These are phyloP conservation scores for Amiota communis DNA, from an alignment of 2,888 invertebrate genomes.

Conservation along the genomic window DNA sequence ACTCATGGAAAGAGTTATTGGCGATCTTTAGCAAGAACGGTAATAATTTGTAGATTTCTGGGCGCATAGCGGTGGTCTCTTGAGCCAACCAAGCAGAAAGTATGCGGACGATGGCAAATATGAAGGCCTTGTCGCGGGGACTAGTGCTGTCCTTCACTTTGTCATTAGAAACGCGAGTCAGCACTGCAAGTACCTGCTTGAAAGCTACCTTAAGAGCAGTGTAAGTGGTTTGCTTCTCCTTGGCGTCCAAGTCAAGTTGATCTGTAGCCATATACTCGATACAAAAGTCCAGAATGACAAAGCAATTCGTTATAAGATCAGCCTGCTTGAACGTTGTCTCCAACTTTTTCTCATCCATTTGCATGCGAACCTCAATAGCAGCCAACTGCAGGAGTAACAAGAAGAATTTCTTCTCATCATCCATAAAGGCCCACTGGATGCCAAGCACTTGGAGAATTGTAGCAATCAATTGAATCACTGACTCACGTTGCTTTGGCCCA, in stretches of 20 bases:
- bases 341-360: slow-evolving; percentile 88
- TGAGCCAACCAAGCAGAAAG: slow-evolving; percentile 92
- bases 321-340: slow-evolving; percentile 85
- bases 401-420: slow-evolving; percentile 87
- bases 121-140: slow-evolving; percentile 82
- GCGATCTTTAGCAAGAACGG: slow-evolving; percentile 87
- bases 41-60: slow-evolving; percentile 85
- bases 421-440: slow-evolving; percentile 87
- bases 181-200: slow-evolving; percentile 83
- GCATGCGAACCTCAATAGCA: slow-evolving; percentile 95
- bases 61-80: slow-evolving; percentile 90
- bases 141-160: slow-evolving; percentile 82
- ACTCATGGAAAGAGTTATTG: slow-evolving; percentile 87
- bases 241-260: slow-evolving; percentile 88
- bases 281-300: slow-evolving; percentile 85
- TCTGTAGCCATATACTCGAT: slow-evolving; percentile 86
- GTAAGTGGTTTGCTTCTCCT: slow-evolving; percentile 92
- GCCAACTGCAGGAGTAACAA: slow-evolving; percentile 89
- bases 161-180: slow-evolving; percentile 83
- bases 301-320: slow-evolving; percentile 87
- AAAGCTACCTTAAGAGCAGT: slow-evolving; percentile 92
- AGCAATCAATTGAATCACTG: slow-evolving; percentile 87
- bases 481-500: slow-evolving; percentile 90
- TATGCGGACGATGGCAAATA: slow-evolving; percentile 89
- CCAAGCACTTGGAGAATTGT: slow-evolving; percentile 86